Percentiles rank a stretch among this genome's conserved stretches.
Evolutionary conservation across 2,797 vertebrate genomes (phyloP).

Genomic region (Coluber constrictor): DNA sequence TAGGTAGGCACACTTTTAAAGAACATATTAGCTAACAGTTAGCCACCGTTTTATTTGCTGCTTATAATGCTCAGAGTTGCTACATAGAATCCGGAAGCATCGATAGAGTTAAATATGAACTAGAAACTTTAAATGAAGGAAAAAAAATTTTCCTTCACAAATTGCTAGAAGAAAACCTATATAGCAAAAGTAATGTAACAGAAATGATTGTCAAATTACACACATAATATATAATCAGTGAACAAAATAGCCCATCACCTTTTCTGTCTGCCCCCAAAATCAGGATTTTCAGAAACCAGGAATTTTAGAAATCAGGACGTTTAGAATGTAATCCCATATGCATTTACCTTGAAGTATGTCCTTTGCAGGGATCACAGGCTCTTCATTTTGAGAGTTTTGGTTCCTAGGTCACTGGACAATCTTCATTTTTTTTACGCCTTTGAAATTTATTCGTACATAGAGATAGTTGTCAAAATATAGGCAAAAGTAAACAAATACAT

Average conservation of each 20-base stretch:
- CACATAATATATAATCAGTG: background rate
- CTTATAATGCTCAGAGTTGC: background rate
- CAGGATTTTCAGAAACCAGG: background rate
- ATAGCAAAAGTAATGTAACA: background rate
- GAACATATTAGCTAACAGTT: background rate
- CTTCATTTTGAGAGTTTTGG: background rate
- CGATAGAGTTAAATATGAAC: background rate
- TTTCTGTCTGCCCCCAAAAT: background rate
- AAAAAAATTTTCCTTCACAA: background rate
- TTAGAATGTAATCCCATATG: background rate
- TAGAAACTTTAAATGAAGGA: background rate
- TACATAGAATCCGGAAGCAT: background rate
- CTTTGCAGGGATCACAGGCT: background rate
- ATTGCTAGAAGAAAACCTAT: background rate
- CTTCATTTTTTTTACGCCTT: constrained; percentile 8
- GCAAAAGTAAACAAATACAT: background rate
- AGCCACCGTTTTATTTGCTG: background rate
- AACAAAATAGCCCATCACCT: background rate
- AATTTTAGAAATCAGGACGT: background rate
- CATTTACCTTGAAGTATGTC: background rate
- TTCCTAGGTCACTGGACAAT: background rate
- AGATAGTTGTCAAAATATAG: constrained; percentile 12
- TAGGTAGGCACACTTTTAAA: background rate
- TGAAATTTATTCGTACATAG: constrained; percentile 10
- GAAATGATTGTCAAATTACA: background rate